Conservation (phyloP, 2,113 vertebrate genomes). For the Chlorodrepanis virens region DNA sequence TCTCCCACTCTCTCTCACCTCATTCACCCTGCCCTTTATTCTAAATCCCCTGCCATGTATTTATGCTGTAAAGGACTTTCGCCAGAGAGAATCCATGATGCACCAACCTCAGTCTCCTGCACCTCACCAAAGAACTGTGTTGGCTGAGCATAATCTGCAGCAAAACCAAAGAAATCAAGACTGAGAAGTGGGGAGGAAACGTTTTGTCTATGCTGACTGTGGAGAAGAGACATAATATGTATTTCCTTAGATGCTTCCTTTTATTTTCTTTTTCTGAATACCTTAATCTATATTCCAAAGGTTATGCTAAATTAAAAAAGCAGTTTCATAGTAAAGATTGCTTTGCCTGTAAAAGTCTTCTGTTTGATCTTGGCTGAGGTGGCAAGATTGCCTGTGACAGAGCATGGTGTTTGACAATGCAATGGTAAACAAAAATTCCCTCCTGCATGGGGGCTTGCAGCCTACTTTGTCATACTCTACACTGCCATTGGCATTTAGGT, state of each 20-base stretch:
- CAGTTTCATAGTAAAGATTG: background rate
- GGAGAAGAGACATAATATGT: background rate
- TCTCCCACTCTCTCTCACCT: background rate
- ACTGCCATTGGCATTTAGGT: background rate
- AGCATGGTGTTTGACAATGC: background rate
- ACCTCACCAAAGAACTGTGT: background rate
- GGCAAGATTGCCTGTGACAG: background rate
- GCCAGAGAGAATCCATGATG: background rate
- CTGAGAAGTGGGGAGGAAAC: background rate
- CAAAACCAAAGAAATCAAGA: background rate
- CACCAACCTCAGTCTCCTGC: background rate
- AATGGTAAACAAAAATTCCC: background rate
- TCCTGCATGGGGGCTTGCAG: background rate
- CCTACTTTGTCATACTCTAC: background rate
- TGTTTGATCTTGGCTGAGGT: background rate
- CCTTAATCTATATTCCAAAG: background rate
- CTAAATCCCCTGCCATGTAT: background rate
- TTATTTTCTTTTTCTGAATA: background rate
- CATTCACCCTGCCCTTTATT: background rate
- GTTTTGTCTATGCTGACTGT: background rate
- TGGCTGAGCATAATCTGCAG: background rate
- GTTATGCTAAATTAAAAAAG: background rate
- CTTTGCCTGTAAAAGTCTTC: background rate
- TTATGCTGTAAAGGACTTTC: background rate
- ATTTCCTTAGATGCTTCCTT: background rate